These are phyloP conservation scores for Neodiprion fabricii DNA, from an alignment of 1,140 invertebrate genomes.

Conservation along the genomic window DNA sequence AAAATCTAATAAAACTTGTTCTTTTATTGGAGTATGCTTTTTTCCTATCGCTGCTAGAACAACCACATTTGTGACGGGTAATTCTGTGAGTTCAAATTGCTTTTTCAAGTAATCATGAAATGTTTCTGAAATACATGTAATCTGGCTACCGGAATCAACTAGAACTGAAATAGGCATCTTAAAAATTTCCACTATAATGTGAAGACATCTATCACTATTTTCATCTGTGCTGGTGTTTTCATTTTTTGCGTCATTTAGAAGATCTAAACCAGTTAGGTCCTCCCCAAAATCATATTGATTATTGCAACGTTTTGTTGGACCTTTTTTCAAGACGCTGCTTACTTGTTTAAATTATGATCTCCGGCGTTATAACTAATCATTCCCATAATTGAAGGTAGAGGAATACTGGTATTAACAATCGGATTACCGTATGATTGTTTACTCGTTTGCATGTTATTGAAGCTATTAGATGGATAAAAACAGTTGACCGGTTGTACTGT, in stretches of 20 bases:
- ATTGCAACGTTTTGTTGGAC: constrained; percentile 13
- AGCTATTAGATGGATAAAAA: too few species aligned
- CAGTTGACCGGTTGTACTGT: too few species aligned
- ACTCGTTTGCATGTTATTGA: not conserved
- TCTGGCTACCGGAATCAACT: constrained; percentile 29
- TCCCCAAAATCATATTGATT: constrained; percentile 18
- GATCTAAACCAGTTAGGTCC: not conserved
- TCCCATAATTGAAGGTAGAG: not conserved
- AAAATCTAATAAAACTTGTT: constrained; percentile 21
- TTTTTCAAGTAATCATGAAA: constrained; percentile 26
- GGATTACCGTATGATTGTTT: not conserved
- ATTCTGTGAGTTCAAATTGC: constrained; percentile 20
- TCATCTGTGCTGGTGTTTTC: not conserved
- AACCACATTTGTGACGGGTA: constrained; percentile 33
- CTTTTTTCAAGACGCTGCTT: constrained; percentile 10
- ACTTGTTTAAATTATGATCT: constrained; percentile 25
- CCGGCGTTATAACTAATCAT: not conserved
- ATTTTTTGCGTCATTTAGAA: not conserved
- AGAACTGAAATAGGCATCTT: constrained; percentile 6
- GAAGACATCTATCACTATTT: not conserved
- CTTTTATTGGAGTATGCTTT: constrained; percentile 21
- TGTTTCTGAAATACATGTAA: constrained; percentile 32
- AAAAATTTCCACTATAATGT: not conserved
- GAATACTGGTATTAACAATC: not conserved
- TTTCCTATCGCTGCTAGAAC: constrained; percentile 28